Evolutionary conservation across 2,888 invertebrate species (phyloP).

Genomic region (Exephanes ischioxanthus): DNA sequence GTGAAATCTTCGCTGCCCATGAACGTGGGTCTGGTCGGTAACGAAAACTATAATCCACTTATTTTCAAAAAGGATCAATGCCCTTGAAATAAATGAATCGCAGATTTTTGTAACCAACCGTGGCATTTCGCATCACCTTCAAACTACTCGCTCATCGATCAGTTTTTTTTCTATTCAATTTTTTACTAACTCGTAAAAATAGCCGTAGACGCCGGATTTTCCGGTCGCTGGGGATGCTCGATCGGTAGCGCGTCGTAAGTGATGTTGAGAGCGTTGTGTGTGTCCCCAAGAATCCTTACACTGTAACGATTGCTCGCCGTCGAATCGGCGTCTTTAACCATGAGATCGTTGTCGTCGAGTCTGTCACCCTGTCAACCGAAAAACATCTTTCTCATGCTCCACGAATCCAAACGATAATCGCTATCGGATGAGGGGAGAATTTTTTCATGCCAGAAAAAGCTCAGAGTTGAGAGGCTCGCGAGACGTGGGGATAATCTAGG

Average conservation of each 20-base stretch:
- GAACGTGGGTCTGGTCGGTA: background rate
- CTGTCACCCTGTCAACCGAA: conserved; percentile 80
- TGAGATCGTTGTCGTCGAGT: conserved; percentile 81
- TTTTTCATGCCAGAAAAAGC: background rate
- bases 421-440: background rate
- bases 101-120: no score
- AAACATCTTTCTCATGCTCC: conserved; percentile 17
- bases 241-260: conserved; percentile 80
- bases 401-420: conserved; percentile 22
- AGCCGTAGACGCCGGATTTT: conserved; percentile 76
- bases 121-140: no score
- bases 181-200: conserved; percentile 78
- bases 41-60: background rate
- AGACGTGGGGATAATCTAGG: conserved; percentile 60
- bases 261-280: conserved; percentile 82
- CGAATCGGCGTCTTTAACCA: conserved; percentile 85
- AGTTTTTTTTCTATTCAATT: background rate
- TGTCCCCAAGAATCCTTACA: conserved; percentile 82
- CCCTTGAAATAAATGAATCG: no score
- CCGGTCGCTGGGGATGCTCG: conserved; percentile 76
- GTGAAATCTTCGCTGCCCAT: background rate
- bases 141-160: no score
- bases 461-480: conserved; percentile 22
- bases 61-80: no score
- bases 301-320: conserved; percentile 83